Evolutionary conservation across 2,797 vertebrate species (phyloP), one percentile per base, ranked within the genome.

Genomic region (Protonibea diacanthus): DNA sequence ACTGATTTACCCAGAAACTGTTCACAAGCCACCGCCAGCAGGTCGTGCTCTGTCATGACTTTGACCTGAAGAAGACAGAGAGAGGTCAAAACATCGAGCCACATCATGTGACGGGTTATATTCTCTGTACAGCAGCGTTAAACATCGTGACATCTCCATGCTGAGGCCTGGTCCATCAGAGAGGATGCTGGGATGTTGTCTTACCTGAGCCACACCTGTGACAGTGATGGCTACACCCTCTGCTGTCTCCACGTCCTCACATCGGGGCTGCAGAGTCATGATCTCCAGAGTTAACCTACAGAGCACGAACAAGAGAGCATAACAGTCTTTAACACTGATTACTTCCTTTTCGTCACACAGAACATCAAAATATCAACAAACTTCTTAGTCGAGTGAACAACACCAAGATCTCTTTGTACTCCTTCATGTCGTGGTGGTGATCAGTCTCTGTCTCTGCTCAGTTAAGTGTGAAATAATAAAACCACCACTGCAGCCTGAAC

Each of bases 181-280:
- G 3, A 13, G 17, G 6, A 48, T 14, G 2, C 4, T 1, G 27
- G n/a, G 25, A 53, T 3, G 38, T 12, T 48, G 17, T 63, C 53
- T 95, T 96, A 99, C 98, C 97, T 99, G 98, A 91, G 97, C 97
- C 92, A 98, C 97, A 84, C 97, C 98, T 38, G 98, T 99, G 94
- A 99, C 98, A 89, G 97, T 99, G 95, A 99, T 97, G 94, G 97
- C 97, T 78, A 99, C 97, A 74, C 98, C 98, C 94, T 99, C 98
- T 74, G 97, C 97, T 40, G 97, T 98, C 95, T 99, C 98, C 95
- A 99, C 97, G 80, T 97, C 96, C 94, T 99, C 98, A 94, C 98
- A 99, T 78, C 96, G 96, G 70, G 98, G 98, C 94, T 98, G 96
- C 92, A 99, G 96, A 86, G 98, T 99, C 97, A 99, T 98, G 94